Conservation (phyloP, 2,797 vertebrate genomes). For the Sus cebifrons region DNA sequence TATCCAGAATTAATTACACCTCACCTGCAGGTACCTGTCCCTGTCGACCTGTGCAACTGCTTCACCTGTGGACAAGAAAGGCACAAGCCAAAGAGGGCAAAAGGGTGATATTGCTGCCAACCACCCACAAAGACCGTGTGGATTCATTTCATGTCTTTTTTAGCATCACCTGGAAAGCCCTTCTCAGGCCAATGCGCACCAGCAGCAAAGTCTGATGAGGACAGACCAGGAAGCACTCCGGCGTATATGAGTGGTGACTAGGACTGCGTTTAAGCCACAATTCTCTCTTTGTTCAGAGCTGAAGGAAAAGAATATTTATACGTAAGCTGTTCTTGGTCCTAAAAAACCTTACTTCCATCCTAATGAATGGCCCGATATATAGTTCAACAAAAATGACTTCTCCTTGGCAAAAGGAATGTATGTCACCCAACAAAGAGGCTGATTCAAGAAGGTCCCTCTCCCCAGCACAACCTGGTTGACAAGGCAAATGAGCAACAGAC, state of each 20-base stretch:
- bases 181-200: not conserved
- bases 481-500: conserved; percentile 64
- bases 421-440: conserved; percentile 74
- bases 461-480: conserved; percentile 61
- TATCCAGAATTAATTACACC: not conserved
- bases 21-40: not conserved
- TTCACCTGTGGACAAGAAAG: conserved; percentile 13
- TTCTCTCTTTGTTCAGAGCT: conserved; percentile 75
- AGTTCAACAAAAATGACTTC: conserved; percentile 80
- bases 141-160: conserved; percentile 38
- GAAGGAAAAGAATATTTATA: conserved; percentile 77
- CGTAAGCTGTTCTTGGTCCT: conserved; percentile 68
- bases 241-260: conserved; percentile 43
- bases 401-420: conserved; percentile 76
- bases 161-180: conserved; percentile 37
- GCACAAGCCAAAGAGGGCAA: not conserved
- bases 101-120: not conserved
- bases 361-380: conserved; percentile 80
- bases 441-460: conserved; percentile 66
- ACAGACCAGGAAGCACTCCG: conserved; percentile 59
- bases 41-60: not conserved
- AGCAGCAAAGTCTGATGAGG: conserved; percentile 35
- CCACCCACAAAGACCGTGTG: not conserved
- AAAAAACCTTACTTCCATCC: conserved; percentile 82
- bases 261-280: conserved; percentile 70